phyloP scores from a whole-genome alignment of 2,797 vertebrate genomes.

The Gymnopithys bicolor region DNA sequence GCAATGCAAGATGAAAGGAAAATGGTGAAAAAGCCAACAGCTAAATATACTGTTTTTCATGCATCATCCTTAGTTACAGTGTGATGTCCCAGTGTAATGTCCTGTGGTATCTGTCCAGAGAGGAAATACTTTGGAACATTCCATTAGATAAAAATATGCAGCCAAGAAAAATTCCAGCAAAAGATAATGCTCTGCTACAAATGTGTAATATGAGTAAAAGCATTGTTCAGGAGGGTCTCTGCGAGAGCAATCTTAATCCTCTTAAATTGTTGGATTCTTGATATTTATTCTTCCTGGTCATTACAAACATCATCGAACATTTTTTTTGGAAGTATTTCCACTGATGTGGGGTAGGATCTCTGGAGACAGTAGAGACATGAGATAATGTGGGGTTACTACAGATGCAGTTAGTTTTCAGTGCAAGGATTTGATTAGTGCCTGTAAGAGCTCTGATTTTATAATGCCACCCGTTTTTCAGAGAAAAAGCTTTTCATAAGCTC shows the following conservation, averaged over 20 bases:
- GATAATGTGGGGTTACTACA: not conserved
- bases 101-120: not conserved
- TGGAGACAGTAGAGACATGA: not conserved
- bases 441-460: constrained; percentile 2
- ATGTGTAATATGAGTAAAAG: not conserved
- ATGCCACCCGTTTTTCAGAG: not conserved
- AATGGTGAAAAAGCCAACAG: not conserved
- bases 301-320: not conserved
- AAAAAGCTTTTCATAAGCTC: not conserved
- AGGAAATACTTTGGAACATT: constrained; percentile 46
- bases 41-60: not conserved
- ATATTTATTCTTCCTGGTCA: not conserved
- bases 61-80: not conserved
- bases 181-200: constrained; percentile 26
- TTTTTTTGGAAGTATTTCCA: not conserved
- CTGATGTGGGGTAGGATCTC: not conserved
- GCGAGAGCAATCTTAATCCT: not conserved
- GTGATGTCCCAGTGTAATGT: not conserved
- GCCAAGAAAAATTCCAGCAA: constrained; percentile 18
- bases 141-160: constrained; percentile 53
- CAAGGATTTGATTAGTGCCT: not conserved
- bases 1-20: not conserved
- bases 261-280: not conserved
- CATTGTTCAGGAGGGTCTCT: not conserved
- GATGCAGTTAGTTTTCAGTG: not conserved